phyloP scores from a whole-genome alignment of 2,888 invertebrate species.

The Trachelus troglodyta region DNA sequence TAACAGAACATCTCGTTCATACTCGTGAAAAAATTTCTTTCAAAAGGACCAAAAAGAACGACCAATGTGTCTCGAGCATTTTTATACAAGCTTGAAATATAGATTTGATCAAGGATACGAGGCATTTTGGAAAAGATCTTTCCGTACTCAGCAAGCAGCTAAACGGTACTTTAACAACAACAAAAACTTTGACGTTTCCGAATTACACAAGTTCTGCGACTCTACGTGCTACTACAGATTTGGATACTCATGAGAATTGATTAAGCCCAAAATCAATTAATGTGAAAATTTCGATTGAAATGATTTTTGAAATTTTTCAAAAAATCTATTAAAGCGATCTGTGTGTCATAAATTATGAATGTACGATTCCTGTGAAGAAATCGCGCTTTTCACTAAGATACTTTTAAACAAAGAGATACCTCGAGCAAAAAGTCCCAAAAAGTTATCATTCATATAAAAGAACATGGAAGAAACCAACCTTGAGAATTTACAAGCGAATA shows the following conservation, averaged over 20 bases:
- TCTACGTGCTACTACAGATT: slow-evolving; percentile 1
- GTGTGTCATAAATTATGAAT: not conserved
- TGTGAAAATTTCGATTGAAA: not conserved
- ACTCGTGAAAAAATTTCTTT: not conserved
- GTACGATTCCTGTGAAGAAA: not conserved
- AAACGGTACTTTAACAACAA: slow-evolving; percentile 6
- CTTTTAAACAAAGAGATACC: not conserved
- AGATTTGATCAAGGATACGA: slow-evolving; percentile 9
- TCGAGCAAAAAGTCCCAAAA: not conserved
- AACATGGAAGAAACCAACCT: not conserved
- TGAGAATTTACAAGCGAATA: not conserved
- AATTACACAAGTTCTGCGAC: not conserved
- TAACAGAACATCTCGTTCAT: not conserved
- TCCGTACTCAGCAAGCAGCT: slow-evolving; percentile 4
- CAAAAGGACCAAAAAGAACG: not conserved
- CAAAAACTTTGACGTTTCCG: not conserved
- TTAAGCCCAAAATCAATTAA: not conserved
- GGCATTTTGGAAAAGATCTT: slow-evolving; percentile 7
- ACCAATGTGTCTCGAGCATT: slow-evolving; percentile 4
- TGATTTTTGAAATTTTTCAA: not conserved
- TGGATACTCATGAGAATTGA: not conserved
- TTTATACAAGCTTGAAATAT: slow-evolving; percentile 1
- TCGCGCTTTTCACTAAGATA: not conserved
- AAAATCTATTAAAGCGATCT: not conserved
- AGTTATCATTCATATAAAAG: not conserved